Conservation (phyloP, 2,113 vertebrate genomes). For the Tautogolabrus adspersus region DNA sequence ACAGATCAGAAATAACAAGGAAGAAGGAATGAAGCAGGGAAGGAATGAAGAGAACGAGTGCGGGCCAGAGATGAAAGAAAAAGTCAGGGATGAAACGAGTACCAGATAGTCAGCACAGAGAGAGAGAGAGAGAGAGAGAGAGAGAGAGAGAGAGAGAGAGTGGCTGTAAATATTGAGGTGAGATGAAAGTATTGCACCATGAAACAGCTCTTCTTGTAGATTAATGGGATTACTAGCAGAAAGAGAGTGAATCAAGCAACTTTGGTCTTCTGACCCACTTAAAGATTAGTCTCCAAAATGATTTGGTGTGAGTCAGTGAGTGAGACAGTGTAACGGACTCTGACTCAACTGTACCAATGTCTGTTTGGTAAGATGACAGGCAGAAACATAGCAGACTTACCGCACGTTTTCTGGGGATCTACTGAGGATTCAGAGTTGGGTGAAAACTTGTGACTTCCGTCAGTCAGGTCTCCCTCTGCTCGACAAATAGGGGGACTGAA, state of each 20-base stretch:
- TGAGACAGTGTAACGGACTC: neutral
- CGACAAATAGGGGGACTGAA: slow-evolving; percentile 87
- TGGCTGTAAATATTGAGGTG: slow-evolving; percentile 58
- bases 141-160: slow-evolving; percentile 6
- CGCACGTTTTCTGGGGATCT: slow-evolving; percentile 88
- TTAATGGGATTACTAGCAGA: slow-evolving; percentile 67
- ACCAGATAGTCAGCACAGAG: slow-evolving; percentile 8
- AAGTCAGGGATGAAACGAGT: slow-evolving; percentile 14
- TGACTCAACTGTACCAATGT: slow-evolving; percentile 1
- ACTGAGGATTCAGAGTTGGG: slow-evolving; percentile 88
- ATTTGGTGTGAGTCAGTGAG: slow-evolving; percentile 28
- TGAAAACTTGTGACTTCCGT: slow-evolving; percentile 87
- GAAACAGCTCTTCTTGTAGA: slow-evolving; percentile 58
- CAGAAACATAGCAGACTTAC: slow-evolving; percentile 71
- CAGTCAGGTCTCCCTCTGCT: slow-evolving; percentile 85
- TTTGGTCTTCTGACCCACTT: slow-evolving; percentile 64
- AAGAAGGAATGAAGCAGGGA: slow-evolving; percentile 11
- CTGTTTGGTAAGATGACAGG: neutral
- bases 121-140: too few relatives aligned
- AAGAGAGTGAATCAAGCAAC: slow-evolving; percentile 36
- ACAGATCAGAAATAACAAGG: slow-evolving; percentile 18
- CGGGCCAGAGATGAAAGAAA: slow-evolving; percentile 56
- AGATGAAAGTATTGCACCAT: slow-evolving; percentile 69
- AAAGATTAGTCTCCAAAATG: slow-evolving; percentile 31
- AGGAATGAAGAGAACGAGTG: neutral